Evolutionary conservation across 2,113 vertebrate species (phyloP), one percentile per base, ranked within the genome.

Genomic region (Puntigrus tetrazona): DNA sequence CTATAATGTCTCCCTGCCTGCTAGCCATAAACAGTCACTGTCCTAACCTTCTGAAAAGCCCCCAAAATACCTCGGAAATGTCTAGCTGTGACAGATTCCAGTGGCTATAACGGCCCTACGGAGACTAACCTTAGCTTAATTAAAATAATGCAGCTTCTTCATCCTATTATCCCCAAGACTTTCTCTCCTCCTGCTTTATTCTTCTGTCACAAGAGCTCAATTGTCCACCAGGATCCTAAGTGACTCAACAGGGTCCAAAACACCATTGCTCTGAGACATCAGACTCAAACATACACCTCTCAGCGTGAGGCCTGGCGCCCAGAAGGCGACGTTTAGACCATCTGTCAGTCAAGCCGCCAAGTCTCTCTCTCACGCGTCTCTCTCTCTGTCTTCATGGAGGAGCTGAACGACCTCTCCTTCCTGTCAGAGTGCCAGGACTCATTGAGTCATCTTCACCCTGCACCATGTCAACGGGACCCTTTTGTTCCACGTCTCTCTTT

Each of bases 391-490:
- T 78, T 82, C 47, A 43, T 73, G 41, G 76, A 70, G 52, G 67
- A 87, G 85, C 27, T 41, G 65, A 77, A 81, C 73, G 41, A 92
- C 87, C 88, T 92, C 92, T 93, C 89, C 92, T 47, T 61, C 81
- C 78, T 81, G 88, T 91, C 87, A 91, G 86, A 86, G 83, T 86
- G 89, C 86, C 89, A 84, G 43, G 79, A 69, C 81, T 79, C 80
- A 89, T 91, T 82, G 3, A 63, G 78, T 93, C 92, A 90, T 31
- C 47, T 61, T 88, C 70, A 77, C 29, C 25, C 81, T 82, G 72
- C 1, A 2, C 79, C 50, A 83, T 87, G 85, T 87, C 82, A 82
- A 69, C 47, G 41, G 70, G 65, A 45, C 80, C 61, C 38, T 47
- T 70, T 31, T 83, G 63, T 84, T 79, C 79, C 63, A 78, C 70